Evolutionary conservation across 2,888 invertebrate genomes (phyloP).

Genomic region (Clunio marinus): DNA sequence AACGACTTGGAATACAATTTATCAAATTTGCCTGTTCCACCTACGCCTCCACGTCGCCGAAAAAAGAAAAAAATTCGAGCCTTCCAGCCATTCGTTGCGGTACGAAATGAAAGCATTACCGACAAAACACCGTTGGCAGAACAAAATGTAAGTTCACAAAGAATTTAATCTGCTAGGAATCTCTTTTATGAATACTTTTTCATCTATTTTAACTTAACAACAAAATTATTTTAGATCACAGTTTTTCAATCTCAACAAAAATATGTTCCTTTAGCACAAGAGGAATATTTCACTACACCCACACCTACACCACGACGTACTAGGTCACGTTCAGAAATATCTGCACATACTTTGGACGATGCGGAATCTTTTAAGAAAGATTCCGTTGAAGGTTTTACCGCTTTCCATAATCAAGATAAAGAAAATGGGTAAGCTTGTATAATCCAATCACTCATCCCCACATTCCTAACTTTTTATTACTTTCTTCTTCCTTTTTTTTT

Average conservation of each 20-base stretch:
- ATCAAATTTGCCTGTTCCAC: conserved; percentile 44
- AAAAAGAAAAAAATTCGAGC: conserved; percentile 47
- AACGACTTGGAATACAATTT: conserved; percentile 40
- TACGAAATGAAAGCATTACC: not conserved
- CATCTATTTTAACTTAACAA: too few species aligned
- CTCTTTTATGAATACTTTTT: not conserved
- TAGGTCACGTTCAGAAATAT: conserved; percentile 54
- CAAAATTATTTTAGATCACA: conserved; percentile 55
- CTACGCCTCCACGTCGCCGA: conserved; percentile 50
- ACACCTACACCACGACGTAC: conserved; percentile 56
- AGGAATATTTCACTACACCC: conserved; percentile 56
- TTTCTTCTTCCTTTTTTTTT: too few species aligned
- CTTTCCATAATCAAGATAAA: conserved; percentile 49
- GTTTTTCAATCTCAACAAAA: conserved; percentile 64
- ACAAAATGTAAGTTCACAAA: conserved; percentile 24
- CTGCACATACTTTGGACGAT: conserved; percentile 66
- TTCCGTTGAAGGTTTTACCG: conserved; percentile 47
- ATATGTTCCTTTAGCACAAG: conserved; percentile 58
- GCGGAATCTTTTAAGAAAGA: conserved; percentile 63
- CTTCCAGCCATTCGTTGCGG: conserved; percentile 44
- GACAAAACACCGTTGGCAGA: too few species aligned
- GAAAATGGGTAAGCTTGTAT: conserved; percentile 49
- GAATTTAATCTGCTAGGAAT: not conserved
- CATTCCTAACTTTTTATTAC: not conserved
- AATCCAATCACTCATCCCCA: not conserved